Conservation (phyloP, 92 coral and sea anemone genomes). For the Nematostella vectensis region DNA sequence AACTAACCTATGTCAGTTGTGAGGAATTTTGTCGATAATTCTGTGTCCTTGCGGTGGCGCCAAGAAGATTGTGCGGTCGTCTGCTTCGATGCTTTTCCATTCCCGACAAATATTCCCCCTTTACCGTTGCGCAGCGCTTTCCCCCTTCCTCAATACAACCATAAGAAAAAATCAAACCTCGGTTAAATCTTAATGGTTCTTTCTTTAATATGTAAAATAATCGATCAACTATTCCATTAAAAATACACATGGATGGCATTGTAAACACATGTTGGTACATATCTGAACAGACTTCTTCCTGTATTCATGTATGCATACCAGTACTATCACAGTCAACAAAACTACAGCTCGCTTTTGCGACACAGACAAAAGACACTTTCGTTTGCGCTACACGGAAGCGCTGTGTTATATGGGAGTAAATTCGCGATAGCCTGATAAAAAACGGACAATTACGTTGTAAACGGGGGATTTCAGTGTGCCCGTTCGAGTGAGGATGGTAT, state of each 20-base stretch:
- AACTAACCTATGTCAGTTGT: conserved; percentile 41
- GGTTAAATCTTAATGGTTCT: conserved; percentile 72
- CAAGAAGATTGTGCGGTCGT: conserved; percentile 11
- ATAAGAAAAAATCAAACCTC: conserved; percentile 32
- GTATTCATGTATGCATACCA: conserved; percentile 98
- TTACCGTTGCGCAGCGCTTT: not conserved
- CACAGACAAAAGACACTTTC: not conserved
- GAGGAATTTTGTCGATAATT: conserved; percentile 13
- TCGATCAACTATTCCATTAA: conserved; percentile 95
- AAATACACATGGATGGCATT: conserved; percentile 72
- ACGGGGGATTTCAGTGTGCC: too few species aligned
- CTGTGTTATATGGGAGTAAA: too few species aligned
- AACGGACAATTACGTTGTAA: too few species aligned
- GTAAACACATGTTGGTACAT: conserved; percentile 79
- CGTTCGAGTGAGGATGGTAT: too few species aligned
- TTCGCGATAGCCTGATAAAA: too few species aligned
- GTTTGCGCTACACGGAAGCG: too few species aligned
- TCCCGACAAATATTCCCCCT: conserved; percentile 10
- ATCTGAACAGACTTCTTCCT: conserved; percentile 51
- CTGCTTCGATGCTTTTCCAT: conserved; percentile 2
- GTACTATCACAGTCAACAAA: conserved; percentile 52
- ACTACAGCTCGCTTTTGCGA: conserved; percentile 10
- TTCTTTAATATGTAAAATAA: conserved; percentile 87
- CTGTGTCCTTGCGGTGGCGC: conserved; percentile 23
- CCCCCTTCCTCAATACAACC: not conserved